These are phyloP conservation scores for Ranitomeya imitator DNA, from an alignment of 2,113 vertebrate species.

Conservation along the genomic window DNA sequence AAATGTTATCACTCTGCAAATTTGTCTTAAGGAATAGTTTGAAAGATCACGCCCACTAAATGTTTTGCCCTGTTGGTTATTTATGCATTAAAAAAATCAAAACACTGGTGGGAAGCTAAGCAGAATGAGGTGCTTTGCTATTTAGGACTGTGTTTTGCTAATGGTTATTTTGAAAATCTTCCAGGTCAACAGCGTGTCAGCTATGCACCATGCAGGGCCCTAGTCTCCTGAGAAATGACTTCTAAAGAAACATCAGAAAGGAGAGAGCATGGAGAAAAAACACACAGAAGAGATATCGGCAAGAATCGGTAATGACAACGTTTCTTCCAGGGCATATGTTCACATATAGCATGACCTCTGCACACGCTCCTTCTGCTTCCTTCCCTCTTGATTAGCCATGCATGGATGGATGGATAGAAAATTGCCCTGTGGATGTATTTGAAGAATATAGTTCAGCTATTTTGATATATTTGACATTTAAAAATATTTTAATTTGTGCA, in stretches of 20 bases:
- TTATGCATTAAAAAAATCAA: slow-evolving; percentile 14
- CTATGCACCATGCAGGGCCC: not conserved
- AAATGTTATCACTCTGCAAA: slow-evolving; percentile 9
- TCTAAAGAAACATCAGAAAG: not conserved
- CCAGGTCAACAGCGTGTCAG: slow-evolving; percentile 23
- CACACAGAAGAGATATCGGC: not conserved
- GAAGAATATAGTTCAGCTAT: slow-evolving; percentile 20
- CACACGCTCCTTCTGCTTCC: not conserved
- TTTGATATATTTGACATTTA: slow-evolving; percentile 45
- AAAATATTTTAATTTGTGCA: slow-evolving; percentile 33
- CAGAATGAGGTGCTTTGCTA: not conserved
- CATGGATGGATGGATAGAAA: slow-evolving; percentile 29
- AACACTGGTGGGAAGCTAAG: not conserved
- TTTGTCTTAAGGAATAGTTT: slow-evolving; percentile 7
- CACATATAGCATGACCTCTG: not conserved
- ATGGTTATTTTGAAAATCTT: slow-evolving; percentile 37
- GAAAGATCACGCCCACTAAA: not conserved
- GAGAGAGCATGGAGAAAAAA: not conserved
- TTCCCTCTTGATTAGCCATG: slow-evolving; percentile 37
- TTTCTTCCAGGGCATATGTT: not conserved
- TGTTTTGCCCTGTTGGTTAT: slow-evolving; percentile 26
- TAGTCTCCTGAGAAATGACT: slow-evolving; percentile 13
- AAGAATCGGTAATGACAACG: not conserved
- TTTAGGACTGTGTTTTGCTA: not conserved
- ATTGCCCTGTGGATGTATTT: slow-evolving; percentile 15